These are phyloP conservation scores for Pocillopora grandis DNA, from an alignment of 92 coral and sea anemone species.

Conservation along the genomic window DNA sequence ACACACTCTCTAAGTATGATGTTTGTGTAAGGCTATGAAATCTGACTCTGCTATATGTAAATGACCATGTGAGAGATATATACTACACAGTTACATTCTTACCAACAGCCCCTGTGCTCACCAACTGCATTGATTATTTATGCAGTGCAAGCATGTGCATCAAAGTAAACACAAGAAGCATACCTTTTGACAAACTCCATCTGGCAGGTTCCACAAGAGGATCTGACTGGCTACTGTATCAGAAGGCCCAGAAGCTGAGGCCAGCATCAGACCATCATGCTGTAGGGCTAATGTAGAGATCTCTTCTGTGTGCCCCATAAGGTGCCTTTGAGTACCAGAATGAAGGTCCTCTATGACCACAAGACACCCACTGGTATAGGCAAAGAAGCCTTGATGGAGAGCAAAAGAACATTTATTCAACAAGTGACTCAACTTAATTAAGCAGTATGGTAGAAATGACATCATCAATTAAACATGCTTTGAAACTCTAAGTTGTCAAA, in stretches of 20 bases:
- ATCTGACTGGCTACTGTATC: slow-evolving; percentile 74
- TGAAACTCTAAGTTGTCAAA: too few species aligned
- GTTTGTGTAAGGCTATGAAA: too few species aligned
- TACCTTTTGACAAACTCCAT: slow-evolving; percentile 87
- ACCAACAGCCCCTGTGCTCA: too few species aligned
- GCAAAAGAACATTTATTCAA: not conserved
- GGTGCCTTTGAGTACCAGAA: slow-evolving; percentile 90
- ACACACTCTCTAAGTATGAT: too few species aligned
- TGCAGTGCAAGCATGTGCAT: too few species aligned
- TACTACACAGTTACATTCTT: too few species aligned
- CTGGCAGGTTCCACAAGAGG: slow-evolving; percentile 82
- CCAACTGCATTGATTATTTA: too few species aligned
- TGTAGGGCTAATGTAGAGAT: slow-evolving; percentile 87
- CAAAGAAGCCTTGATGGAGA: slow-evolving; percentile 77
- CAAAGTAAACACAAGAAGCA: not conserved
- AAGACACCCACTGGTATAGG: slow-evolving; percentile 91
- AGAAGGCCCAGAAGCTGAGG: slow-evolving; percentile 96
- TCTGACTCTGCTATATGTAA: too few species aligned
- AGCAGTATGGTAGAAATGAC: too few species aligned
- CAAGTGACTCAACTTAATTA: too few species aligned
- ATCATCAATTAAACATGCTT: too few species aligned
- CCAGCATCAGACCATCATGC: slow-evolving; percentile 86
- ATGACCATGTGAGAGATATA: too few species aligned
- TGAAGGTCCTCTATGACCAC: slow-evolving; percentile 94
- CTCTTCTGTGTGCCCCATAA: slow-evolving; percentile 92